A percentile compares a stretch with the other conserved stretches of the same genome.
Evolutionary conservation across 37 sponge, comb jelly and placozoan genomes (phyloP).

Genomic region (Tethya wilhelma): DNA sequence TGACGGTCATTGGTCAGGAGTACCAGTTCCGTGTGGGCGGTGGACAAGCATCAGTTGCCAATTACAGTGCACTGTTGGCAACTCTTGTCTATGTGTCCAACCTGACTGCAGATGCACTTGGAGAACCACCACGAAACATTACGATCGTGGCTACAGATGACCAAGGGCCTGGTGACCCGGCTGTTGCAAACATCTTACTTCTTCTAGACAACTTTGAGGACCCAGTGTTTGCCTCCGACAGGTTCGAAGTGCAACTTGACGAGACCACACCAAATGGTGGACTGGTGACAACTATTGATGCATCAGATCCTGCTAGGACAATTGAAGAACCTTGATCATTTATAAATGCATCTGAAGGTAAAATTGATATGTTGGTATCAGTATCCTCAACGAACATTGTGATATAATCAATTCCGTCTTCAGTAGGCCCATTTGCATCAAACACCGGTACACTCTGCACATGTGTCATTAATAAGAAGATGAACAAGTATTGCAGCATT

Average conservation of each 20-base stretch:
- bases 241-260: neutral
- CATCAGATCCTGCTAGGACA: constrained; percentile 63
- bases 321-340: constrained; percentile 1
- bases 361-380: no score
- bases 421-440: no score
- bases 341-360: constrained; percentile 10
- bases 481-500: no score
- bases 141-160: constrained; percentile 28
- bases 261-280: constrained; percentile 25
- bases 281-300: constrained; percentile 17
- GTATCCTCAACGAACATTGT: no score
- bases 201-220: neutral
- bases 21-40: neutral
- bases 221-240: constrained; percentile 27
- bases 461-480: neutral
- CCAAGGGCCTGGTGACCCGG: neutral
- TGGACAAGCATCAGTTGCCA: neutral
- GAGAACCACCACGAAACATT: constrained; percentile 35
- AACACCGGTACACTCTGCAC: neutral
- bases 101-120: constrained; percentile 13
- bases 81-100: constrained; percentile 28
- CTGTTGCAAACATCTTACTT: constrained; percentile 19
- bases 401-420: no score
- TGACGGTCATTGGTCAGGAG: neutral
- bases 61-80: constrained; percentile 31